Percentiles rank a stretch among this genome's conserved stretches.
phyloP scores from a whole-genome alignment of 2,888 invertebrate genomes.

The Cryptus armator region DNA sequence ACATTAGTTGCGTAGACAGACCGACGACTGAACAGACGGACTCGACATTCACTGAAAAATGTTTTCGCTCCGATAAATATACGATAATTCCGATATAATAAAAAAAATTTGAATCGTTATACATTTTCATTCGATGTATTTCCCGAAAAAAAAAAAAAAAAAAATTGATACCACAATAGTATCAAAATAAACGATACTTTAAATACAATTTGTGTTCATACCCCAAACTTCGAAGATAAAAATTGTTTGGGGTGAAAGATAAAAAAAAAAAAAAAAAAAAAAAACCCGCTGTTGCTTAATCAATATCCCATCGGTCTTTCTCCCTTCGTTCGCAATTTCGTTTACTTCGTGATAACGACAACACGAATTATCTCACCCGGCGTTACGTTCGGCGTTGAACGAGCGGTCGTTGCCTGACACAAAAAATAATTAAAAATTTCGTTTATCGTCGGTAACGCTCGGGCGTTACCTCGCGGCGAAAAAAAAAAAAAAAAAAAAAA shows the following conservation, averaged over 20 bases:
- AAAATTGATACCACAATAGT: too few relatives aligned
- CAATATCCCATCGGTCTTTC: conserved; percentile 11
- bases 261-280: background rate
- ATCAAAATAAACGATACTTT: background rate
- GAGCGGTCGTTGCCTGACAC: background rate
- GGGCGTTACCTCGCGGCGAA: background rate
- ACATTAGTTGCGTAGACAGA: too few relatives aligned
- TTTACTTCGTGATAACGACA: background rate
- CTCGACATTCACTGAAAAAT: too few relatives aligned
- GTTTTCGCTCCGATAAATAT: too few relatives aligned
- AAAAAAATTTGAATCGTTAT: too few relatives aligned
- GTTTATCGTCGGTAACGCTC: background rate
- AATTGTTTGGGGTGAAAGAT: background rate
- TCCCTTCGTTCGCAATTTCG: conserved; percentile 1
- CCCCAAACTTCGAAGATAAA: background rate
- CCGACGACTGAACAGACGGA: too few relatives aligned
- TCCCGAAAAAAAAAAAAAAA: too few relatives aligned
- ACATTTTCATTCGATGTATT: too few relatives aligned
- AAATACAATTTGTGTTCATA: background rate
- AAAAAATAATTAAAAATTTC: conserved; percentile 8
- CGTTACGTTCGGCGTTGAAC: background rate
- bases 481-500: conserved; percentile 2
- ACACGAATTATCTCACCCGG: conserved; percentile 1
- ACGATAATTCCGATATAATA: too few relatives aligned
- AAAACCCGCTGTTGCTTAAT: background rate